A percentile compares a stretch with the other conserved stretches of the same genome.
Conservation (phyloP, 2,888 invertebrate species). For the Dichetophora obliterata region DNA sequence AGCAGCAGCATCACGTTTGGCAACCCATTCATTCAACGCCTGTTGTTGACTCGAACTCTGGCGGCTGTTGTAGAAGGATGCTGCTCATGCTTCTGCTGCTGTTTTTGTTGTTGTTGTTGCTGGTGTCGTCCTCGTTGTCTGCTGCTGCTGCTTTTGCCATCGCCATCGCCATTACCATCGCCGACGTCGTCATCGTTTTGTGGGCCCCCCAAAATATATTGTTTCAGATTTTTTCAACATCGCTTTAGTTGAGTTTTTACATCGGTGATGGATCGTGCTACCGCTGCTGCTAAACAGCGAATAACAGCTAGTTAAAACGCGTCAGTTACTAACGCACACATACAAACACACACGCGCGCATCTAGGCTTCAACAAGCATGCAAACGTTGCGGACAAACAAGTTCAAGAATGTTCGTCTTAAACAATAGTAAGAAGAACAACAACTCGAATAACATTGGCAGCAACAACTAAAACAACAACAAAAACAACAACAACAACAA, state of each 20-base stretch:
- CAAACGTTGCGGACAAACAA: not conserved
- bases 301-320: not conserved
- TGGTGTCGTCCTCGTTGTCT: slow-evolving; percentile 18
- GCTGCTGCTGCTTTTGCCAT: slow-evolving; percentile 28
- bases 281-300: slow-evolving; percentile 38
- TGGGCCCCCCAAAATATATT: slow-evolving; percentile 70
- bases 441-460: not conserved
- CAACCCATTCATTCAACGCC: not conserved
- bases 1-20: slow-evolving; percentile 10
- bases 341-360: too few relatives aligned
- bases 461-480: slow-evolving; percentile 14
- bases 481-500: slow-evolving; percentile 17
- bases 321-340: not conserved
- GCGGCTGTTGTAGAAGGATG: slow-evolving; percentile 28
- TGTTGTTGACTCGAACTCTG: not conserved
- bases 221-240: slow-evolving; percentile 71
- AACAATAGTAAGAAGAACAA: not conserved
- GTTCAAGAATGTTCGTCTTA: not conserved
- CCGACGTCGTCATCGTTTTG: slow-evolving; percentile 36
- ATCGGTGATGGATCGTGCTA: slow-evolving; percentile 71
- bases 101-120: slow-evolving; percentile 26
- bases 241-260: slow-evolving; percentile 71
- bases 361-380: too few relatives aligned
- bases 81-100: slow-evolving; percentile 35
- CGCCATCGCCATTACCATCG: too few relatives aligned